Evolutionary conservation across 2,113 vertebrate species (phyloP), one percentile per base, ranked within the genome.

Genomic region (Dinomys branickii): DNA sequence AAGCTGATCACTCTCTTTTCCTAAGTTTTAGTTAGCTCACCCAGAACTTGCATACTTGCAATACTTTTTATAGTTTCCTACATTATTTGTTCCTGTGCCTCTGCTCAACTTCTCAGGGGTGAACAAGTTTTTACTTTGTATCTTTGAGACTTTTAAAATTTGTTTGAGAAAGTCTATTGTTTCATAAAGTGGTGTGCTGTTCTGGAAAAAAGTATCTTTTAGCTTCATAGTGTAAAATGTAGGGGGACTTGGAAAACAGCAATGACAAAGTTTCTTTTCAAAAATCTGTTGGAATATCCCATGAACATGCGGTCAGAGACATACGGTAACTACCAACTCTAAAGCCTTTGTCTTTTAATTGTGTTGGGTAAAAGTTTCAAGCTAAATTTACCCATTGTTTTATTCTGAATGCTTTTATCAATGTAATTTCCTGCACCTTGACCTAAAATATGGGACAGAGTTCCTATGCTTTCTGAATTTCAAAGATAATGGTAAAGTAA

Each of bases 381-480:
- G 88, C 94, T 95, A 44, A n/a, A 50, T 92, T 96, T 83, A 88
- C 38, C 97, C 97, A 98, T 97, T 98, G 96, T 98, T 98, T 98
- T 95, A 97, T 86, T 59, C 67, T 97, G 80, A 97, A 98, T 92
- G 50, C 92, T 96, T 94, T 98, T 98, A 96, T 98, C 95, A 84
- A 47, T 81, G 41, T 96, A 87, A 94, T 89, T 56, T 98, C 96
- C 98, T 98, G 73, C 50, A 77, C 96, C 95, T 94, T 98, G 97
- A 85, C 95, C 77, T 97, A 80, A 90, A 98, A 85, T 59, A 93
- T 81, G 95, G 47, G 91, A 85, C 97, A 96, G n/a, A 95, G 50
- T 94, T 96, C 9, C 78, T 94, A 50, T 94, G 95, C 24, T 95
- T 94, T 97, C 78, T 92, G 83, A 83, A 88, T 56, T 86, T 93